A percentile compares a stretch with the other conserved stretches of the same genome.
Conservation (phyloP, 1,140 invertebrate genomes). For the Drosophila serrata region DNA sequence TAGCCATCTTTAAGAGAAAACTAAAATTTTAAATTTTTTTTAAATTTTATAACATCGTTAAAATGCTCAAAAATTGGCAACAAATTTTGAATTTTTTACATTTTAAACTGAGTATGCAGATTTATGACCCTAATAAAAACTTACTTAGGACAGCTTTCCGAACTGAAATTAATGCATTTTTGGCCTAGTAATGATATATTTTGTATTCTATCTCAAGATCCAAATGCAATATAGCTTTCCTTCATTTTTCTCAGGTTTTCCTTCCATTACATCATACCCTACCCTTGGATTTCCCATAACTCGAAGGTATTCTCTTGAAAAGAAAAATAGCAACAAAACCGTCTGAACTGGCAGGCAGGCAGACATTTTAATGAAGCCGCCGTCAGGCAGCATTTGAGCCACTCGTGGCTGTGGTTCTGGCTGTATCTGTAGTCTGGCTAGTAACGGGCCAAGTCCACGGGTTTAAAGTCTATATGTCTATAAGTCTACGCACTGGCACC, state of each 20-base stretch:
- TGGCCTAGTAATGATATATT: too few species aligned
- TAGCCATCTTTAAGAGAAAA: too few species aligned
- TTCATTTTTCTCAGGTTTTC: neutral
- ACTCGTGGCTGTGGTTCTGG: conserved; percentile 23
- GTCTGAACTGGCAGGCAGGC: conserved; percentile 51
- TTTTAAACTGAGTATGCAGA: too few species aligned
- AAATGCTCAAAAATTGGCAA: too few species aligned
- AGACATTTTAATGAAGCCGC: conserved; percentile 82
- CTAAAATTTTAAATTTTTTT: too few species aligned
- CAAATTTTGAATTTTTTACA: too few species aligned
- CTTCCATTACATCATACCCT: neutral
- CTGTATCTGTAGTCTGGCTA: conserved; percentile 31
- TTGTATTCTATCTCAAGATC: too few species aligned
- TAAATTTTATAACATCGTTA: too few species aligned
- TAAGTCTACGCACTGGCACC: conserved; percentile 53
- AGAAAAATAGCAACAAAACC: conserved; percentile 39
- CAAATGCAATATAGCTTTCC: too few species aligned
- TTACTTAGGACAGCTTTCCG: too few species aligned
- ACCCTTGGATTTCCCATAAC: neutral
- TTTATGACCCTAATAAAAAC: too few species aligned
- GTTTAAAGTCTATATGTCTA: conserved; percentile 15
- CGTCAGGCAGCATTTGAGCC: conserved; percentile 56
- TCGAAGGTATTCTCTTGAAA: conserved; percentile 6
- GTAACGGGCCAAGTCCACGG: conserved; percentile 69
- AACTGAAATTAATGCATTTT: too few species aligned